Evolutionary conservation across 2,797 vertebrate genomes (phyloP).

Genomic region (Leucoraja ocellata): DNA sequence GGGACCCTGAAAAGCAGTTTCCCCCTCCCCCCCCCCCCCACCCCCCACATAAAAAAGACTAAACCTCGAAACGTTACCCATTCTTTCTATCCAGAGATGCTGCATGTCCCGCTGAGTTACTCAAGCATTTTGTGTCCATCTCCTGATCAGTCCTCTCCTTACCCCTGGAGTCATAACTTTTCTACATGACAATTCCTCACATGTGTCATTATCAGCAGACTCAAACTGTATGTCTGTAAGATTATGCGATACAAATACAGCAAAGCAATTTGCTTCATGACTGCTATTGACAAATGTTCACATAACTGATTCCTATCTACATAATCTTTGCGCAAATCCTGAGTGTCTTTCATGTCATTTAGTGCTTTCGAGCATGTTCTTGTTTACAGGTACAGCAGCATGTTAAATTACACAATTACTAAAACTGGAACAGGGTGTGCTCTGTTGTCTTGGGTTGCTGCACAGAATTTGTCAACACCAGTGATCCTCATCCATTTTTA

Average conservation of each 20-base stretch:
- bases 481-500: not conserved
- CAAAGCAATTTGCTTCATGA: not conserved
- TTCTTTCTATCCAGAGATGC: too few species aligned
- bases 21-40: too few species aligned
- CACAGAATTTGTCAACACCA: not conserved
- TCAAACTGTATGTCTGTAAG: not conserved
- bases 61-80: too few species aligned
- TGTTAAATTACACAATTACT: not conserved
- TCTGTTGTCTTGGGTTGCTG: not conserved
- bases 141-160: not conserved
- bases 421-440: not conserved
- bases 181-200: not conserved
- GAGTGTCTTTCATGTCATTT: not conserved
- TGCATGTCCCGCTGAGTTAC: too few species aligned
- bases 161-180: not conserved
- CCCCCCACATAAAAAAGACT: too few species aligned
- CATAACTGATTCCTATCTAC: not conserved
- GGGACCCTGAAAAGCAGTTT: too few species aligned
- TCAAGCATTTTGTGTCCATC: too few species aligned
- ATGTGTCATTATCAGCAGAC: not conserved
- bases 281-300: not conserved
- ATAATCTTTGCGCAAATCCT: not conserved
- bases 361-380: not conserved
- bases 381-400: slow-evolving; percentile 7
- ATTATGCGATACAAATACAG: not conserved